These are phyloP conservation scores for Neotoxoptera formosana DNA, from an alignment of 1,140 invertebrate genomes.

Conservation along the genomic window DNA sequence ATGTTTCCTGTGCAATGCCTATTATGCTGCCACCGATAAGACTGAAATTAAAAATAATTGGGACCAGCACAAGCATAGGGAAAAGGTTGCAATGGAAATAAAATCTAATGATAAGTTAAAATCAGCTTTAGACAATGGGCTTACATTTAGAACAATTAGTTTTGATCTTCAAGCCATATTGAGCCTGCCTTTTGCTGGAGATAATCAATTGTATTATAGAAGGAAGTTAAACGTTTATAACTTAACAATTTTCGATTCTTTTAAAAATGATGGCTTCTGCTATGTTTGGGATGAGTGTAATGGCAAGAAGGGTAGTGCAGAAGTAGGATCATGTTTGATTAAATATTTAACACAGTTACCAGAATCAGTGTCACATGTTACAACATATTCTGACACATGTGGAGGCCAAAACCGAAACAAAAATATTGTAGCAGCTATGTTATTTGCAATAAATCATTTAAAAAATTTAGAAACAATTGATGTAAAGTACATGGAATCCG, in stretches of 20 bases:
- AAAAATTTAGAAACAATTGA: background rate
- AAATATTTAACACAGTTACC: slow-evolving; percentile 51
- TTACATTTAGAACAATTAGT: background rate
- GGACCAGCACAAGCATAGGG: background rate
- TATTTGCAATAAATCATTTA: background rate
- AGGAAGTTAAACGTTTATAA: slow-evolving; percentile 61
- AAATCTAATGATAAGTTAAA: background rate
- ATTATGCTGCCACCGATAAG: background rate
- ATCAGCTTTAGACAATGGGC: background rate
- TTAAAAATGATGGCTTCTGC: background rate
- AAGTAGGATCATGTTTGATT: slow-evolving; percentile 57
- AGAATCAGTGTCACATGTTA: slow-evolving; percentile 50
- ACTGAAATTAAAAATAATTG: background rate
- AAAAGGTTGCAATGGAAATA: background rate
- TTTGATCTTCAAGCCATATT: slow-evolving; percentile 62
- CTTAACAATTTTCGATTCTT: slow-evolving; percentile 60
- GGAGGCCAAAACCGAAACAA: slow-evolving; percentile 59
- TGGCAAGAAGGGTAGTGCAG: slow-evolving; percentile 56
- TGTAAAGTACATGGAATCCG: background rate
- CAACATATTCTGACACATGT: slow-evolving; percentile 58
- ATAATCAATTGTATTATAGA: slow-evolving; percentile 60
- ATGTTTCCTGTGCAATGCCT: background rate
- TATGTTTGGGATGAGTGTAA: slow-evolving; percentile 58
- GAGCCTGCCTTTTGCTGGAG: slow-evolving; percentile 59
- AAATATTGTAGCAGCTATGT: slow-evolving; percentile 14